A percentile compares a stretch with the other conserved stretches of the same genome.
phyloP scores from a whole-genome alignment of 2,797 vertebrate genomes.

The Ciconia nigra region DNA sequence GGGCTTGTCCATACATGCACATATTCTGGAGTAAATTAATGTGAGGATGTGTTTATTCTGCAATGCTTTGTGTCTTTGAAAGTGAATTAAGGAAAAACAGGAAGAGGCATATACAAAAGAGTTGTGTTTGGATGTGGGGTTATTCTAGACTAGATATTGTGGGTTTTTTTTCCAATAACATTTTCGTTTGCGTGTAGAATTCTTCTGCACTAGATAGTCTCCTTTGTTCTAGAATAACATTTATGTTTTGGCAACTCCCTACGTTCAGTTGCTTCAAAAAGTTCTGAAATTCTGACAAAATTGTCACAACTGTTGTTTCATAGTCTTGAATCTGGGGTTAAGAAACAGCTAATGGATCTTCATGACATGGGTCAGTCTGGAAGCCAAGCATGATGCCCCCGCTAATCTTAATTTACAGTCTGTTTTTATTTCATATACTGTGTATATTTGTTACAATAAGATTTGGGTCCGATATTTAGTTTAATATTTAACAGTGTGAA shows the following conservation, averaged over 20 bases:
- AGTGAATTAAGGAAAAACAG: not conserved
- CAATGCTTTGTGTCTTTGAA: not conserved
- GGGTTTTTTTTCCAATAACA: accelerated
- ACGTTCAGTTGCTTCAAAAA: not conserved
- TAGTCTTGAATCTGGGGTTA: not conserved
- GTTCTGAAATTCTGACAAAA: not conserved
- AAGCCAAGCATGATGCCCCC: not conserved
- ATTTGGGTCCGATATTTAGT: not conserved
- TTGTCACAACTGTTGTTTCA: not conserved
- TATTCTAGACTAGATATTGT: not conserved
- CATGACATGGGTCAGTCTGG: not conserved
- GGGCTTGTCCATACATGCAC: not conserved
- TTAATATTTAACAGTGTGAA: not conserved
- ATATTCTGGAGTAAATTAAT: not conserved
- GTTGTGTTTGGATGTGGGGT: not conserved
- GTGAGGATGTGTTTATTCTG: not conserved
- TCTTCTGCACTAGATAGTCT: not conserved
- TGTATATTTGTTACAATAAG: not conserved
- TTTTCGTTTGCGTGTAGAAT: not conserved
- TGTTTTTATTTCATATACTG: not conserved
- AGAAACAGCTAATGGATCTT: not conserved
- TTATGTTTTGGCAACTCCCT: not conserved
- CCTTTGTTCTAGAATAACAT: not conserved
- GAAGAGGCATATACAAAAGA: not conserved
- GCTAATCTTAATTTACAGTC: not conserved